Base-by-base conservation (phyloP, 1,140 invertebrate species). In the Bombus sylvicola region DNA sequence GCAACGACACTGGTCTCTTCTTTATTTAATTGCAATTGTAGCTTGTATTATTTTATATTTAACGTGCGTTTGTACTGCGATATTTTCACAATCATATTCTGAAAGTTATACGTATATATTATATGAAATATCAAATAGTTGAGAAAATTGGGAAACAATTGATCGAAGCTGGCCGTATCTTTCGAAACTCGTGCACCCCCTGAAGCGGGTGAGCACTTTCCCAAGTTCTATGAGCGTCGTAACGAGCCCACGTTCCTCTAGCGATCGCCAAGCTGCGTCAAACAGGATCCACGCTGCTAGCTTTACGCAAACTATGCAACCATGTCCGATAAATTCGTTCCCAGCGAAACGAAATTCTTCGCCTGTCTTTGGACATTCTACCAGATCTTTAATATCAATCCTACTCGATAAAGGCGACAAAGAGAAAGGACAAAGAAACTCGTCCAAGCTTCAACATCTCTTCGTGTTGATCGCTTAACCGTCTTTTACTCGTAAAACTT, bases 291-390 rank as follows among this genome's bases (percentile, higher is more conserved):
- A 18, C 47, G 31, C 8, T n/a, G 28, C 22, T 31, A 18, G 69
- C 43, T 83, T 57, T 41, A 28, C 43, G 82, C 82, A 59, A 84
- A 79, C 75, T 62, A 62, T 79, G 75, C 64, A 39, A 71, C 75
- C 66, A 39, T 47, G 57, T 79, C 76, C 75, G 53, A 84, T 79
- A 76, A 84, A 84, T 79, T 71, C n/a, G 31, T 79, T 47, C 34
- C 22, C 31, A 34, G 31, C 34, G 25, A 83, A 76, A 83, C 59
- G 81, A 57, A 83, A 83, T 39, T 77, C 43, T 10, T 15, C 10
- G 47, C 43, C 59, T 62, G 28, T 31, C 43, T 53, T 13, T 12
- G 22, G 8, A 66, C 6, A 31, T 59, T 79, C 53, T 18, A 37
- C 53, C n/a, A 22, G 37, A 39, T 81, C 39, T 64, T 22, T 12